Evolutionary conservation across 2,888 invertebrate species (phyloP).

Genomic region (Protophormia terraenovae): DNA sequence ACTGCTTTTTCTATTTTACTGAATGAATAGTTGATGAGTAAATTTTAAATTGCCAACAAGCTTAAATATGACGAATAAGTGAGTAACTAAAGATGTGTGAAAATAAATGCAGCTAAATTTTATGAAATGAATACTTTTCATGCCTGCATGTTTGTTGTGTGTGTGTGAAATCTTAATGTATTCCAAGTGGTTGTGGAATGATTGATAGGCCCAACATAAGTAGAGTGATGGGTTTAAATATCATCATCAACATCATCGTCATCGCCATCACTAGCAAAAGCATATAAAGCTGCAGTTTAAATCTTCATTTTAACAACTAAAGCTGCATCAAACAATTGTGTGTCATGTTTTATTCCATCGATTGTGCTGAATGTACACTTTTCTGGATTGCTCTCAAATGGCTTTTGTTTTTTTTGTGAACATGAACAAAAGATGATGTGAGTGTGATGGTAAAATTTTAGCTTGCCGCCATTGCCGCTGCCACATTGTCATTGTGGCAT

Average conservation of each 20-base stretch:
- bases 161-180: constrained; percentile 10
- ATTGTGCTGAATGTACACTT: constrained; percentile 62
- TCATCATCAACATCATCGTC: background rate
- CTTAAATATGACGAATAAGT: no score
- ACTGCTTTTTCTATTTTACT: no score
- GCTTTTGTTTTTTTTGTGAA: background rate
- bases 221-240: constrained; percentile 50
- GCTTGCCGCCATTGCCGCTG: background rate
- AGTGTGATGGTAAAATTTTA: no score
- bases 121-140: background rate
- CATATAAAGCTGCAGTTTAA: constrained; percentile 25
- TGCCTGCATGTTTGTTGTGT: background rate
- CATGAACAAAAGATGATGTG: background rate
- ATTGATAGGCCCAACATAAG: constrained; percentile 52
- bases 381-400: constrained; percentile 40
- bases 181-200: constrained; percentile 42
- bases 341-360: constrained; percentile 56
- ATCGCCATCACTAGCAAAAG: background rate
- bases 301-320: constrained; percentile 52
- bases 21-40: constrained; percentile 33
- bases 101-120: background rate
- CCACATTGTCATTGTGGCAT: constrained; percentile 51
- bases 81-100: background rate
- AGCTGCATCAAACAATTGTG: constrained; percentile 59
- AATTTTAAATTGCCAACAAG: background rate